Base-by-base conservation (phyloP, 2,113 vertebrate genomes). In the Stictonetta naevosa region DNA sequence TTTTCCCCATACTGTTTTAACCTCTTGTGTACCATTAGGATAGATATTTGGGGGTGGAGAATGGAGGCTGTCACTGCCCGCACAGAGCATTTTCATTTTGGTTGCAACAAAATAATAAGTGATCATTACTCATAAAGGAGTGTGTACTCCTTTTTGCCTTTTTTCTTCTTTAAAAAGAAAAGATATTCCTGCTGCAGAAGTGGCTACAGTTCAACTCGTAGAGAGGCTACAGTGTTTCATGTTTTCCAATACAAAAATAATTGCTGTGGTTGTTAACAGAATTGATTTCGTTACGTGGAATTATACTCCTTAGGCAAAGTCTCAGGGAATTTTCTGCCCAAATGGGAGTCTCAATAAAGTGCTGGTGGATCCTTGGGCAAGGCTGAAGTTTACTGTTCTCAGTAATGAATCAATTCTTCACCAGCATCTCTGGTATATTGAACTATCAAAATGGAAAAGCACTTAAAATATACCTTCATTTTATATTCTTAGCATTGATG, bases 1-100 rank as follows among this genome's bases (percentile, higher is more conserved):
- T 94, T 92, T 92, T 85, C 86, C 79, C 59, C 36, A 73, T 69
- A 36, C 19, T 69, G 1, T 68, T 95, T 92, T 95, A 96, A 95
- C 91, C 53, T 3, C 0, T 55, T 84, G 53, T 76, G 31, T 69
- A 34, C 66, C 36, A 28, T 84, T 93, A 79, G 62, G 58, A 66
- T 11, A 91, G 53, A 86, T 63, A 59, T 75, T 50, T 62, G 48
- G 48, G 53, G 19, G 0, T 53, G 40, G 21, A 73, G 66, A 68
- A 48, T 33, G 33, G 26, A 26, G 11, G 6, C n/a, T 72, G 58
- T 53, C 29, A 31, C 42, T 77, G 36, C 29, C 42, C 59, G 14
- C 71, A 42, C 5, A 13, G 5, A 64, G 5, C 2, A 14, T 60
- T 92, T 86, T 88, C 18, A 56, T 84, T 93, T 88, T 62, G 38